Conservation (phyloP, 2,888 invertebrate genomes). For the Eilema caniola region DNA sequence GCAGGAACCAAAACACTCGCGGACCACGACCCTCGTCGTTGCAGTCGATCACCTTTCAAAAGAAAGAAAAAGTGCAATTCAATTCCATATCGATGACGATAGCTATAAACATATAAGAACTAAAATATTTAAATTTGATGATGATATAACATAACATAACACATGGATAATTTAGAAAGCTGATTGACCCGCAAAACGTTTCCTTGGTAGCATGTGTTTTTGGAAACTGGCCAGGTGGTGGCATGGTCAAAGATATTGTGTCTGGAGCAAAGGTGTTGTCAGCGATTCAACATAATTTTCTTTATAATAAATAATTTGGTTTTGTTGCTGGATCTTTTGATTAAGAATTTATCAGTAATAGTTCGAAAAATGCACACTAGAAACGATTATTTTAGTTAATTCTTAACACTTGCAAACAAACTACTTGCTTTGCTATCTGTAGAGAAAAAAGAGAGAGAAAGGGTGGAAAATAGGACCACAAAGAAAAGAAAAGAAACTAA, state of each 20-base stretch:
- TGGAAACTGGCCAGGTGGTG: slow-evolving; percentile 62
- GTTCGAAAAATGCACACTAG: not conserved
- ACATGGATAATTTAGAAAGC: slow-evolving; percentile 34
- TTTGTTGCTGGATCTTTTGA: not conserved
- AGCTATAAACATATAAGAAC: not conserved
- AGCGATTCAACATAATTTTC: slow-evolving; percentile 23
- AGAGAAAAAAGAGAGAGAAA: not conserved
- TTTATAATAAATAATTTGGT: not conserved
- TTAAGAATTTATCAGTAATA: not conserved
- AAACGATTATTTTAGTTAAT: not conserved
- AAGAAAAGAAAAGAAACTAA: not conserved
- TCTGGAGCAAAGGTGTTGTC: slow-evolving; percentile 35
- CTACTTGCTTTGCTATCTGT: not conserved
- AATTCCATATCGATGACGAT: slow-evolving; percentile 9
- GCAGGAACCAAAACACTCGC: not conserved
- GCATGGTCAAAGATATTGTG: slow-evolving; percentile 57
- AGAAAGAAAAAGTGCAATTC: not conserved
- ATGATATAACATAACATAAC: slow-evolving; percentile 26
- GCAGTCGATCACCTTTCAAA: not conserved
- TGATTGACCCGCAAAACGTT: slow-evolving; percentile 45
- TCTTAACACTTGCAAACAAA: not conserved
- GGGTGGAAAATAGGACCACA: not conserved
- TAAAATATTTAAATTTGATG: slow-evolving; percentile 11
- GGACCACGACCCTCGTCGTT: not conserved
- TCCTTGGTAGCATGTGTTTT: slow-evolving; percentile 52